Base-by-base conservation (phyloP, 2,888 invertebrate species). In the Anodontia alba region DNA sequence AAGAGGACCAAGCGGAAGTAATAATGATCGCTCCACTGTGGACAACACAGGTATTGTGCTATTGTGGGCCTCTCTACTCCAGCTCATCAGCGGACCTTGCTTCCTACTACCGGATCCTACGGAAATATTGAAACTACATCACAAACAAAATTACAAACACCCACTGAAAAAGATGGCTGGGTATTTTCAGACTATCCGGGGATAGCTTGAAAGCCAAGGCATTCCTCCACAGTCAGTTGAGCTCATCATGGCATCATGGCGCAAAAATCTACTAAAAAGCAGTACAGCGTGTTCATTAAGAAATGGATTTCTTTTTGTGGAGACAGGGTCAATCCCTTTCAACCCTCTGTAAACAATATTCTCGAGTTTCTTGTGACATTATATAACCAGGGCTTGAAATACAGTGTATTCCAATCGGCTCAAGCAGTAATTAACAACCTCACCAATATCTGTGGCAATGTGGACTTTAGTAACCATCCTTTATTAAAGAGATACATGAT, bases 401-500 rank as follows among this genome's bases (percentile, higher is more conserved):
- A n/a, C n/a, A n/a, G n/a, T 77, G 66, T 75, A 0, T n/a, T 87
- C 3, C 78, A 80, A 26, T 80, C 78, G 12, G 84, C 80, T 42
- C 70, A 76, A 31, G 68, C 76, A n/a, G 81, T 75, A 29, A 51
- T 83, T 36, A 83, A 77, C 33, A 36, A 66, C 12, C 69, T 83
- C 31, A 3, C 80, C 12, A 62, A 46, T 51, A 38, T 67, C 29
- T 75, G 29, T n/a, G n/a, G n/a, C n/a, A n/a, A n/a, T n/a, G n/a
- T n/a, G n/a, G n/a, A n/a, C n/a, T n/a, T n/a, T n/a, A n/a, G n/a
- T n/a, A n/a, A n/a, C n/a, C n/a, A n/a, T n/a, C n/a, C n/a, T n/a
- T n/a, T n/a, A n/a, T n/a, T 87, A 43, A 43, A 29, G 17, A 54
- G 73, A 42, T 87, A 82, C 73, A 69, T 87, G 51, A 83, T 70